A percentile compares a stretch with the other conserved stretches of the same genome.
Evolutionary conservation across 2,888 invertebrate species (phyloP).

Genomic region (Papilio demoleus): DNA sequence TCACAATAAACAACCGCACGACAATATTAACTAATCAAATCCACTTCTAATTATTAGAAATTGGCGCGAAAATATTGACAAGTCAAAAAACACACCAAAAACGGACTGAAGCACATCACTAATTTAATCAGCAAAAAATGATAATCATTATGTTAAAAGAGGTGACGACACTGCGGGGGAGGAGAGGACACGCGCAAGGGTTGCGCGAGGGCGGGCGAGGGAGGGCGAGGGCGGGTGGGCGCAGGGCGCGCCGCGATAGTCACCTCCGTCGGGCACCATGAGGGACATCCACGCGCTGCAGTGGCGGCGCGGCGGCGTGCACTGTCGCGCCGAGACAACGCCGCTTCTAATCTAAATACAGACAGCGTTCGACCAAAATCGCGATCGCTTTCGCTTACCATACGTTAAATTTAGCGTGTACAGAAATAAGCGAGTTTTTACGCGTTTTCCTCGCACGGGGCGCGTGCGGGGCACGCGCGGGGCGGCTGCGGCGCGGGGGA

Average conservation of each 20-base stretch:
- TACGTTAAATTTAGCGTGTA: conserved; percentile 82
- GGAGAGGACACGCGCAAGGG: neutral
- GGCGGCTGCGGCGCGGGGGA: conserved; percentile 63
- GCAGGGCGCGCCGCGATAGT: conserved; percentile 51
- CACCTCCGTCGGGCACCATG: conserved; percentile 79
- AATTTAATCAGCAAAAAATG: conserved; percentile 25
- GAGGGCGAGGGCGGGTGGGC: conserved; percentile 8
- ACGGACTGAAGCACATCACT: neutral
- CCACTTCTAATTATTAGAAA: neutral
- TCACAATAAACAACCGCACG: neutral
- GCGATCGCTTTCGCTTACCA: conserved; percentile 81
- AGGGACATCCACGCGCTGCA: conserved; percentile 71
- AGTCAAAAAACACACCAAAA: conserved; percentile 22
- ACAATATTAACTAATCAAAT: neutral
- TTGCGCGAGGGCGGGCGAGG: neutral
- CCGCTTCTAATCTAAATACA: conserved; percentile 78
- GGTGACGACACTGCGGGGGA: neutral
- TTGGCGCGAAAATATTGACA: conserved; percentile 32
- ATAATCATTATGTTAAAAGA: neutral
- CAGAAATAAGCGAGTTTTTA: conserved; percentile 82
- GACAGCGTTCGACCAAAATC: conserved; percentile 80
- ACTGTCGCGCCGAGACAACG: conserved; percentile 53
- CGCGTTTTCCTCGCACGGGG: conserved; percentile 76
- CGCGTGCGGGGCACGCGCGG: conserved; percentile 73
- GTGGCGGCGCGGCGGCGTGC: conserved; percentile 47